Conservation (phyloP, 1,140 invertebrate genomes). For the Choristoneura fumiferana region DNA sequence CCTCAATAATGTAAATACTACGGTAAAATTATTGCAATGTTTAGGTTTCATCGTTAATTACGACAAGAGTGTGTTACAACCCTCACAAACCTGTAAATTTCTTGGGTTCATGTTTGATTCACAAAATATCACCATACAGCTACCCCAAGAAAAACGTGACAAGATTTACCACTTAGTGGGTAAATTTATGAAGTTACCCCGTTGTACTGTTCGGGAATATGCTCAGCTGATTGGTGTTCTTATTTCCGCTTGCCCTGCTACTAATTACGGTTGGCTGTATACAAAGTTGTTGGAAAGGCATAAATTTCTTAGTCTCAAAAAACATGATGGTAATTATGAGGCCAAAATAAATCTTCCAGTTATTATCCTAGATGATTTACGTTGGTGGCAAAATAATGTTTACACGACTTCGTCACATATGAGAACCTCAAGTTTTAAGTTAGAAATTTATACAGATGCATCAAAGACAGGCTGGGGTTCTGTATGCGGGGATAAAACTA, state of each 20-base stretch:
- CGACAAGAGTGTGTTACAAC: slow-evolving; percentile 13
- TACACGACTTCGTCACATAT: neutral
- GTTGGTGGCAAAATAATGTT: slow-evolving; percentile 15
- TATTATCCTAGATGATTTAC: neutral
- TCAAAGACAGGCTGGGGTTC: slow-evolving; percentile 19
- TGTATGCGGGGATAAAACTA: neutral
- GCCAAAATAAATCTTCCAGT: neutral
- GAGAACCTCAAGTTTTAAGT: neutral
- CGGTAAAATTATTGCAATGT: neutral
- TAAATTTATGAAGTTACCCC: neutral
- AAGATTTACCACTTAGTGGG: neutral
- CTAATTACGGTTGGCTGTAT: neutral
- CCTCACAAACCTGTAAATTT: slow-evolving; percentile 11
- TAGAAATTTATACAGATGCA: slow-evolving; percentile 18
- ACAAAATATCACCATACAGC: neutral
- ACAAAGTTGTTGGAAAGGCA: neutral
- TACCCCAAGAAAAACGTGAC: slow-evolving; percentile 1
- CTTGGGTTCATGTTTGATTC: slow-evolving; percentile 13
- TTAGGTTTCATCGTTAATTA: slow-evolving; percentile 19
- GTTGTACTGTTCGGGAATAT: neutral
- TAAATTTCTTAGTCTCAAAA: neutral
- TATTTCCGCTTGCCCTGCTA: neutral
- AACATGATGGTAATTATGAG: slow-evolving; percentile 5
- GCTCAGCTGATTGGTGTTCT: slow-evolving; percentile 5
- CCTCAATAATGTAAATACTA: neutral